These are phyloP conservation scores for Allophyes oxyacanthae DNA, from an alignment of 2,888 invertebrate species.

Conservation along the genomic window DNA sequence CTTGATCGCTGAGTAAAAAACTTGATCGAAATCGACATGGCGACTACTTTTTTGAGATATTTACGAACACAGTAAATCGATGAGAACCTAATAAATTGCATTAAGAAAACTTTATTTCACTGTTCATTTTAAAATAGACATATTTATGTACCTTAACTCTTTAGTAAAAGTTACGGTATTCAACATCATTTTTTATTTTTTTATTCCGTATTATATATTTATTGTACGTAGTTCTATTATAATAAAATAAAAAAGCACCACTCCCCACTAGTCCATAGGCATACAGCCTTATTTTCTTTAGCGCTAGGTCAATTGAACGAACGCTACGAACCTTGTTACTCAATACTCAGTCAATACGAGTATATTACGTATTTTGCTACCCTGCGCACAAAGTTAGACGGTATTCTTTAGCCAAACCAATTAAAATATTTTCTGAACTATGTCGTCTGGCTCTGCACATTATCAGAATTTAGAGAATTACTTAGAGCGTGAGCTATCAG, in stretches of 20 bases:
- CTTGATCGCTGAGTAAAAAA: constrained; percentile 40
- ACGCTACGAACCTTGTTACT: constrained; percentile 10
- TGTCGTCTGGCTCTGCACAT: neutral
- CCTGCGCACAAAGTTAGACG: neutral
- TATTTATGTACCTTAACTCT: neutral
- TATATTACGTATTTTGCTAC: neutral
- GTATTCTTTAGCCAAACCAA: neutral
- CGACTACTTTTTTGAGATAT: constrained; percentile 41
- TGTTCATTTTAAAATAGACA: neutral
- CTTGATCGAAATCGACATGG: constrained; percentile 38
- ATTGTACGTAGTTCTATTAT: no score
- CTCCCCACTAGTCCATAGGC: neutral
- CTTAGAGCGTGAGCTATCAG: no score
- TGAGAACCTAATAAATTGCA: constrained; percentile 30
- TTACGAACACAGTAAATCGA: constrained; percentile 45
- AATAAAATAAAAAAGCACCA: no score
- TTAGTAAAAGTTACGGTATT: neutral
- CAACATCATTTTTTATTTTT: no score
- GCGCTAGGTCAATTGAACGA: constrained; percentile 10
- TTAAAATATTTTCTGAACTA: no score
- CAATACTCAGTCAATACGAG: neutral
- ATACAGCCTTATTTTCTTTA: constrained; percentile 23
- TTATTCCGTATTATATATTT: no score
- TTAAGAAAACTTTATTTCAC: constrained; percentile 4
- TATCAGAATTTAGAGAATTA: no score